Evolutionary conservation across 2,797 vertebrate species (phyloP).

Genomic region (Molossus molossus): DNA sequence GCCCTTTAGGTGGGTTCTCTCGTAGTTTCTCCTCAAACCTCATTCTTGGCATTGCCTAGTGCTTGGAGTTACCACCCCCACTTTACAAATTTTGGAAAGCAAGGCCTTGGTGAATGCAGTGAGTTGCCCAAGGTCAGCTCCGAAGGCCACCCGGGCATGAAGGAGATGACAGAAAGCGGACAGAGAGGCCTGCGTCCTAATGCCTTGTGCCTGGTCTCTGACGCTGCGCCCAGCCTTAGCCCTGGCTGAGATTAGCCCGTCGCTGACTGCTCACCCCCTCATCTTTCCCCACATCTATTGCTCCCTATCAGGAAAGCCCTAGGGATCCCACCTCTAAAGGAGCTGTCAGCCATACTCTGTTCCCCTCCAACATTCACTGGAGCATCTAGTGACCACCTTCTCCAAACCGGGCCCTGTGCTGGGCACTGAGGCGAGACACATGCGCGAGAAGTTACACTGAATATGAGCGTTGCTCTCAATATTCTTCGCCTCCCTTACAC

Average conservation of each 20-base stretch:
- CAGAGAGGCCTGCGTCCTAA: not conserved
- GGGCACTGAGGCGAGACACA: not conserved
- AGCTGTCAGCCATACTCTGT: not conserved
- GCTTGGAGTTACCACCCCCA: not conserved
- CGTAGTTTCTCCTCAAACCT: not conserved
- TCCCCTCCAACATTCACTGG: not conserved
- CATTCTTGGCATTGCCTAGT: not conserved
- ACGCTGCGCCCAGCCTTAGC: not conserved
- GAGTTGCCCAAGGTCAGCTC: not conserved
- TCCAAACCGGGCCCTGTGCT: not conserved
- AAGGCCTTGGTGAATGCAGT: not conserved
- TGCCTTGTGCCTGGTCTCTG: not conserved
- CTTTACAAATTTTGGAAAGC: slow-evolving; percentile 36
- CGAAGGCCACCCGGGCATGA: not conserved
- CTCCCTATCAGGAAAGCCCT: not conserved
- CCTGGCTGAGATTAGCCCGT: not conserved
- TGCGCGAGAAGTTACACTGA: not conserved
- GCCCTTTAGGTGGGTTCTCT: not conserved
- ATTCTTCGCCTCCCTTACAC: not conserved
- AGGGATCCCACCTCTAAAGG: no score
- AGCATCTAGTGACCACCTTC: not conserved
- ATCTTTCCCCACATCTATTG: not conserved
- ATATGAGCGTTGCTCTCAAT: not conserved
- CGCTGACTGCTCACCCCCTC: not conserved
- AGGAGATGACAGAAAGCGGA: not conserved